Evolutionary conservation across 1,140 invertebrate genomes (phyloP), one percentile per base, ranked within the genome.

Genomic region (Aricia agestis): DNA sequence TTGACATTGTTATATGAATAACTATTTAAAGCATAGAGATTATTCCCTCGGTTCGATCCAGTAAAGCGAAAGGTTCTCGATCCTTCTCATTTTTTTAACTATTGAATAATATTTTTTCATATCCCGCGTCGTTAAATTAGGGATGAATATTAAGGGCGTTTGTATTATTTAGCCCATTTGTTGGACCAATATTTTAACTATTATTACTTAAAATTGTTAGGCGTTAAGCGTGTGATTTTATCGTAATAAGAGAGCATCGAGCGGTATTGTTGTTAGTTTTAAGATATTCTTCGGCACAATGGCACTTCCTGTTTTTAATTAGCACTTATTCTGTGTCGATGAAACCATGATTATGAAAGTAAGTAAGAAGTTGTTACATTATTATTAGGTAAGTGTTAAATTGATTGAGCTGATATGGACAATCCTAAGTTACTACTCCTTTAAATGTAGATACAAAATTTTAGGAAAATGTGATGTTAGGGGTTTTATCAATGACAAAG

Each of bases 141-240:
- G 89, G 89, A 90, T 90, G 88, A 89, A 89, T 89, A 90, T 91
- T 91, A 85, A 87, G 89, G 89, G 89, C 88, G 87, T 90, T 89
- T 89, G 89, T 91, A 91, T 90, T 90, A 92, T 92, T 90, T 90
- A 90, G 88, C 88, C 90, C 90, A 90, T 92, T 90, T 92, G 90
- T 92, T 92, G 90, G 90, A 92, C 90, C 90, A 92, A 90, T 92
- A 90, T 92, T 92, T 92, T 92, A 92, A 91, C 86, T 90, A 90
- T 92, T 90, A 90, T 90, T 89, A 90, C 88, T 90, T 92, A 89
- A 90, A 90, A 91, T 91, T 91, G 89, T 91, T 91, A 91, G 89
- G 84, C 81, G 87, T 89, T 91, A 91, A 91, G 89, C 85, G 89
- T 89, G 89, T 91, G 89, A 91, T 91, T 91, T 91, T 89, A 90